A percentile compares a stretch with the other conserved stretches of the same genome.
These are phyloP conservation scores for Cyanoderma ruficeps DNA, from an alignment of 2,113 vertebrate species.

Conservation along the genomic window DNA sequence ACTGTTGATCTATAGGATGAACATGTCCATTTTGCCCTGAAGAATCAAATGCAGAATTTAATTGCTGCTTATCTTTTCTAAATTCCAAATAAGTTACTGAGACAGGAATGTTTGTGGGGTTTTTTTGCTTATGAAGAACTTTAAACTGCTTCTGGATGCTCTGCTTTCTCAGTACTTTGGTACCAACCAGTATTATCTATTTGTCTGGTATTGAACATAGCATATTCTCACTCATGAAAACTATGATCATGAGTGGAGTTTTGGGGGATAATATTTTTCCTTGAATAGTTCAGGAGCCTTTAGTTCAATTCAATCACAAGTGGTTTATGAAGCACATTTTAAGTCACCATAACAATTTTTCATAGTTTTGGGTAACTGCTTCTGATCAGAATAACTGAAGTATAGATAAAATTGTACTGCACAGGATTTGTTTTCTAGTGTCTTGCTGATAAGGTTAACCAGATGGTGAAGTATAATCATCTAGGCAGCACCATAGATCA, in stretches of 20 bases:
- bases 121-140: neutral
- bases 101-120: neutral
- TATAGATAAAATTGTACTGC: constrained; percentile 60
- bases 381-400: constrained; percentile 55
- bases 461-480: constrained; percentile 59
- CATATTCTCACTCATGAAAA: neutral
- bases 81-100: neutral
- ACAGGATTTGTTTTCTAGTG: constrained; percentile 63
- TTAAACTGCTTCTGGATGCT: neutral
- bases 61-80: neutral
- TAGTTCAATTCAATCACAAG: constrained; percentile 26
- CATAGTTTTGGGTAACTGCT: constrained; percentile 59
- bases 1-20: neutral
- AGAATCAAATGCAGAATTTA: neutral
- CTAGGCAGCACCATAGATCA: constrained; percentile 54
- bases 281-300: neutral
- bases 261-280: neutral
- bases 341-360: constrained; percentile 66
- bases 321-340: constrained; percentile 52
- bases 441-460: constrained; percentile 73
- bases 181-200: neutral
- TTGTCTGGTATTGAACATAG: neutral
- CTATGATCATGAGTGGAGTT: neutral
- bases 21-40: neutral
- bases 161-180: neutral